Base-by-base conservation (phyloP, 2,888 invertebrate genomes). In the Orthosia cruda region DNA sequence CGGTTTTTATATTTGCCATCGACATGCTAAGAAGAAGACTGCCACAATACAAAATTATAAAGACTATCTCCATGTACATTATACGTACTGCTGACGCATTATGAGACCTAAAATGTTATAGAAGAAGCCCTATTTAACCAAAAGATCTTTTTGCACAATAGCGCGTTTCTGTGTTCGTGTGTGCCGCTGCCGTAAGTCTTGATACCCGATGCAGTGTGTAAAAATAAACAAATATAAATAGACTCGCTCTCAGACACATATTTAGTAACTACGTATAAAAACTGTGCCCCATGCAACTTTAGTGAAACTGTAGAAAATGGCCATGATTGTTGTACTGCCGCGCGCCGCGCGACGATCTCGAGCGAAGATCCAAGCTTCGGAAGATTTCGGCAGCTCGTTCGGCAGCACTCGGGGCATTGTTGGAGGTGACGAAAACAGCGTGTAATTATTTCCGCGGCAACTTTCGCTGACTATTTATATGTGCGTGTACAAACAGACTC, bases 381-480 rank as follows among this genome's bases (percentile, higher is more conserved):
- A 2, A 61, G 23, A 20, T 49, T 40, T 59, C 49, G 62, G 50
- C 13, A 45, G 1, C 23, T 47, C n/a, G 11, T n/a, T 70, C 50
- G 45, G 62, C 18, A 54, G 47, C 16, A 52, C 16, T 61, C 15
- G 59, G 52, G 16, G 18, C 57, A 84, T 66, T 71, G 71, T 69
- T 54, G 32, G 32, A 32, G 32, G 58, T 66, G 74, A 58, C 69
- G 79, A 76, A 16, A 52, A 32, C 61, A 64, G 57, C 61, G 32
- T 61, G 72, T 84, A 70, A 85, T 76, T 72, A 79, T 76, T 79
- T 81, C 57, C 67, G 68, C 47, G 65, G 65, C 68, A 58, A 75
- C 81, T 78, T 73, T 84, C 74, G 61, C 61, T 18, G 75, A 47
- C 82, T 84, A 84, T 76, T 71, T 74, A 85, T 85, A 84, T 52